Conservation (phyloP, 2,797 vertebrate species). For the Diplodus sargus region DNA sequence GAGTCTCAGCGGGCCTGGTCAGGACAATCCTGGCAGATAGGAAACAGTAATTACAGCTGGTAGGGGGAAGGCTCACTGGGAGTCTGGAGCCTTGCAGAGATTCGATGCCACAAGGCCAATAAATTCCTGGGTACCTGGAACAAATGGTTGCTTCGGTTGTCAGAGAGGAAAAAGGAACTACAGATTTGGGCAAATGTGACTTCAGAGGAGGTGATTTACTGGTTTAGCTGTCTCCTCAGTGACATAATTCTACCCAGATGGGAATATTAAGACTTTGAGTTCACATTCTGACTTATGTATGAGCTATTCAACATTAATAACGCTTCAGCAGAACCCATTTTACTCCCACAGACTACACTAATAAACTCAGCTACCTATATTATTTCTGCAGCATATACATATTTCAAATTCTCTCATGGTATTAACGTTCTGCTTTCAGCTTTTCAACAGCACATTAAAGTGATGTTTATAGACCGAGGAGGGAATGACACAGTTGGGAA, state of each 20-base stretch:
- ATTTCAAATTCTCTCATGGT: constrained; percentile 38
- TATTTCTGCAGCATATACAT: constrained; percentile 43
- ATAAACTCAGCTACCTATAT: constrained; percentile 51
- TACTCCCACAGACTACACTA: constrained; percentile 37
- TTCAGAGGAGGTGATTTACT: constrained; percentile 58
- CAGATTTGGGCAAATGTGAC: constrained; percentile 57
- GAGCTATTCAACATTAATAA: constrained; percentile 62
- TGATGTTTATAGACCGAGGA: constrained; percentile 17
- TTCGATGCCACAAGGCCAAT: constrained; percentile 69
- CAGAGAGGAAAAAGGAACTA: constrained; percentile 41
- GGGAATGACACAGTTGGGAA: constrained; percentile 11
- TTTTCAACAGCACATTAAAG: constrained; percentile 34
- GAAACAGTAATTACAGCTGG: constrained; percentile 77
- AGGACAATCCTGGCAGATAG: constrained; percentile 66
- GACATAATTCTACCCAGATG: constrained; percentile 55
- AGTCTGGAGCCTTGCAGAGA: constrained; percentile 69
- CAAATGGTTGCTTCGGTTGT: constrained; percentile 67
- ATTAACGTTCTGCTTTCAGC: constrained; percentile 38
- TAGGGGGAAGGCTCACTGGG: constrained; percentile 39
- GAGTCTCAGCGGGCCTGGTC: constrained; percentile 60
- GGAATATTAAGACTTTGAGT: constrained; percentile 52
- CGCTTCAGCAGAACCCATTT: constrained; percentile 47
- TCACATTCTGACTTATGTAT: constrained; percentile 62
- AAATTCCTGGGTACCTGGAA: constrained; percentile 63
- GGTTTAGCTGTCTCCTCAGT: constrained; percentile 52